phyloP scores from a whole-genome alignment of 2,888 invertebrate genomes.

The Phytoseiulus persimilis region DNA sequence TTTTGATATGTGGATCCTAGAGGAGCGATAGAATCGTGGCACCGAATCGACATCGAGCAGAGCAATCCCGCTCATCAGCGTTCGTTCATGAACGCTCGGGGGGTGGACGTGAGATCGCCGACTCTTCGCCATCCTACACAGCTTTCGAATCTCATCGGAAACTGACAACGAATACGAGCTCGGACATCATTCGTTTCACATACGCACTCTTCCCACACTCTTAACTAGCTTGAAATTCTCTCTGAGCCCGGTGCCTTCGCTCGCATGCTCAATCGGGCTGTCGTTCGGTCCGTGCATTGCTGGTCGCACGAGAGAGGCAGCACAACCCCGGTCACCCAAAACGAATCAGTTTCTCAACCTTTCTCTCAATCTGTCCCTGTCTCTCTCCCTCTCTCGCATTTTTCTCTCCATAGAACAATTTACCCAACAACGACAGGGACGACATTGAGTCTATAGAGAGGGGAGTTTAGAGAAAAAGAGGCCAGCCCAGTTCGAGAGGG shows the following conservation, averaged over 20 bases:
- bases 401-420: neutral
- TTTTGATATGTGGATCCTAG: neutral
- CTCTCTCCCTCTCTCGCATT: neutral
- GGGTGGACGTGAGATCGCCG: neutral
- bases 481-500: neutral
- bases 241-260: neutral
- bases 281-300: neutral
- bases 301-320: neutral
- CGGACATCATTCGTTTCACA: too few species aligned
- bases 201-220: neutral
- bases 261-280: neutral
- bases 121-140: neutral
- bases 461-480: neutral
- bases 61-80: neutral
- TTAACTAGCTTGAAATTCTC: slow-evolving; percentile 5
- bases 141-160: neutral
- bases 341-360: neutral
- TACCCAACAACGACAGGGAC: neutral
- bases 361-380: neutral
- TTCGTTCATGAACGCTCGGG: neutral
- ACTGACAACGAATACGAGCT: neutral
- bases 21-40: neutral
- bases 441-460: neutral
- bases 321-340: slow-evolving; percentile 5
- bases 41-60: neutral